These are phyloP conservation scores for Amyelois transitella DNA, from an alignment of 1,140 invertebrate species.

Conservation along the genomic window DNA sequence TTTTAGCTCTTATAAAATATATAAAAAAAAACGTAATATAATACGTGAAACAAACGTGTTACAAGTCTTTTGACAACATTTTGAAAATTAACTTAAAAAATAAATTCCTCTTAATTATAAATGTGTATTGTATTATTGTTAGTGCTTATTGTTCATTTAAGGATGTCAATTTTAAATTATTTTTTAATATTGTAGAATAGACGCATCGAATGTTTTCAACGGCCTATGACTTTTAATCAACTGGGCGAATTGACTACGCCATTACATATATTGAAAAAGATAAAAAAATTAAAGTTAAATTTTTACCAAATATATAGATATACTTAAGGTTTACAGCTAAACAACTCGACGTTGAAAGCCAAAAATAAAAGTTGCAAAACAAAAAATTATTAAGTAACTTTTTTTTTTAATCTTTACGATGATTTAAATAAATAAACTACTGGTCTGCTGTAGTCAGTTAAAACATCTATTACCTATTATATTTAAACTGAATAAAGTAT, in stretches of 20 bases:
- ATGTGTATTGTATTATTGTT: neutral
- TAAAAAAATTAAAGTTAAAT: no score
- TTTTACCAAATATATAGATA: no score
- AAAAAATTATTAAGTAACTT: no score
- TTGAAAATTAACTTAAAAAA: neutral
- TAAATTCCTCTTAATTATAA: neutral
- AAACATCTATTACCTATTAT: no score
- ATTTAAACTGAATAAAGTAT: no score
- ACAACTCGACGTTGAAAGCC: no score
- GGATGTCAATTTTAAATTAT: neutral
- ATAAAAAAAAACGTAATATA: neutral
- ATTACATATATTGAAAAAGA: no score
- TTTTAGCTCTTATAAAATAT: conserved; percentile 15
- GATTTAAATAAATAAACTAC: no score
- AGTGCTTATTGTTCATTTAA: neutral
- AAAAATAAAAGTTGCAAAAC: no score
- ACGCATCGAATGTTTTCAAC: neutral
- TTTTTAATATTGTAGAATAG: neutral
- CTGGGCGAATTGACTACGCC: neutral
- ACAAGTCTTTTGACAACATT: neutral
- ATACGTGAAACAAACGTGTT: neutral
- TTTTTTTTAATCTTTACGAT: no score
- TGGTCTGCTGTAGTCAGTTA: no score
- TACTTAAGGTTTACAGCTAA: no score
- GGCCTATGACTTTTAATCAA: neutral